Base-by-base conservation (phyloP, 2,797 vertebrate species). In the Characodon lateralis region DNA sequence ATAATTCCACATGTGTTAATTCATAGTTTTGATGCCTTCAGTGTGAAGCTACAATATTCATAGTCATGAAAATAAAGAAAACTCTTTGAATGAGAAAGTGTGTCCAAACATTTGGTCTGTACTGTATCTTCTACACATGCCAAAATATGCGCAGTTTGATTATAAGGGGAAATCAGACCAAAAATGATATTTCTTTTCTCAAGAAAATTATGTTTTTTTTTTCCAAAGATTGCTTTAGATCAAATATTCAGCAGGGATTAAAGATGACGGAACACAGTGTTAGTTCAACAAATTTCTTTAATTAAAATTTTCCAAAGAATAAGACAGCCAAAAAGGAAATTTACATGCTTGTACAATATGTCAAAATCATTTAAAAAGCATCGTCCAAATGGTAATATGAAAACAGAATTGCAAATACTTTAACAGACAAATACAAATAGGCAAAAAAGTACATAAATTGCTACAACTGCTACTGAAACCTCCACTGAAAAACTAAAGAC, bases 401-500 rank as follows among this genome's bases (percentile, higher is more conserved):
- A 66, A 66, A 66, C 8, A 9, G 26, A 28, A 61, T 43, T 48
- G 13, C 46, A 50, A 71, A 55, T n/a, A 24, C 28, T 46, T 43
- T 46, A 46, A 18, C n/a, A 58, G 8, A 26, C 2, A 58, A 58
- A 10, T n/a, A 26, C 22, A 43, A 43, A 24, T 1, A 14, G 10
- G 12, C 10, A 6, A 68, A 68, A 43, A 68, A 43, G 24, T 2
- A 46, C 7, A 78, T 0, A 53, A 66, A 68, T 0, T 81, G 73
- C 58, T 82, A 74, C 56, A 74, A 56, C 22, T 28, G 35, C n/a
- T 76, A 78, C 73, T 0, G 76, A 74, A 75, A 39, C 28, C 2
- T 79, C n/a, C 0, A 16, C 28, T 14, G 0, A 39, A 10, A 43
- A 76, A 53, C n/a, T 43, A 68, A 6, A 69, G 69, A 71, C 66